Evolutionary conservation across 2,888 invertebrate species (phyloP), one percentile per base, ranked within the genome.

Genomic region (Amiota minor): DNA sequence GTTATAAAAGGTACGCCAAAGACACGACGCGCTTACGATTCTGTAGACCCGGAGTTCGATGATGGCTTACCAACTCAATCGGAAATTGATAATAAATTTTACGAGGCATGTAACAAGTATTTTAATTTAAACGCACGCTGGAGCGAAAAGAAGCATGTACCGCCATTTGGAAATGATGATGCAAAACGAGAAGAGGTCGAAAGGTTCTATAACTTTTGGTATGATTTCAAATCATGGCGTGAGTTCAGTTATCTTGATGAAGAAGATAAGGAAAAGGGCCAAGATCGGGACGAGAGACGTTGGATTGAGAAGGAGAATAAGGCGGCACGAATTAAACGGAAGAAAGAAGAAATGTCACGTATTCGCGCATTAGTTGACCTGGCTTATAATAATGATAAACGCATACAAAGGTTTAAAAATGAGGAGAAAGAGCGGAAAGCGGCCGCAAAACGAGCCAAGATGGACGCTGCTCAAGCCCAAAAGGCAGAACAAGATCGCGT

Each of bases 281-380:
- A 98, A 88, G 98, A 96, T 89, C 93, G 99, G 1, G 98, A 98
- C 83, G 98, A 98, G 90, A 92, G 99, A 64, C 93, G 97, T 77
- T 99, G 98, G 96, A 99, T 99, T 87, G 99, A 99, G 88, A 99
- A 98, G 90, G 96, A 98, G 89, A 99, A 99, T 89, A 98, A 97
- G 91, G 94, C 93, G 1, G 97, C 96, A 9, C 91, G 99, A 65
- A 95, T 96, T 50, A 96, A 98, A 87, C 92, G 96, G 86, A 98
- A 98, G 91, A 99, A 99, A 89, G 98, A 99, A 88, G 99, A 99
- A 91, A 97, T 97, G 95, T 92, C 95, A 0, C 91, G 99, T 80
- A 95, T 99, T 81, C 92, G 99, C 14, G 92, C 93, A 64, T 91
- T 99, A 72, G 98, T 99, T 69, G 99, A 99, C 87, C 92, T 96